Evolutionary conservation across 1,140 invertebrate genomes (phyloP), one percentile per base, ranked within the genome.

Genomic region (Anadara kagoshimensis): DNA sequence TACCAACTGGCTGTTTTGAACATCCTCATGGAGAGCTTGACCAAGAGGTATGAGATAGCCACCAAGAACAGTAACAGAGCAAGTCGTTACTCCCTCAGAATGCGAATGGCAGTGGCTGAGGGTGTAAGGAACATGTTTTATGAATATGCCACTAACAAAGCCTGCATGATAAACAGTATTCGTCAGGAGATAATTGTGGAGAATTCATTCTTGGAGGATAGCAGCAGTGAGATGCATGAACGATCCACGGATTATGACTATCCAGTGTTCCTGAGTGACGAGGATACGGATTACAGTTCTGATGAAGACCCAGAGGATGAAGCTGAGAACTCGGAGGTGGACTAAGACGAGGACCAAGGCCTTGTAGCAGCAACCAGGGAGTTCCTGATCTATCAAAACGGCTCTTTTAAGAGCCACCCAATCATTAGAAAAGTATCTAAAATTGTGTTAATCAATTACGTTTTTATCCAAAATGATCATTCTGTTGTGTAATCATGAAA

Each of bases 71-170:
- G 75, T 7, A 58, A 72, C 7, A 22, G 63, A n/a, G 57, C 75
- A 0, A 73, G 76, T 45, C 63, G 77, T 7, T 79, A 79, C 53
- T 75, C 64, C 26, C 43, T 79, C 3, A 41, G 74, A 14, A 65
- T 79, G 69, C 53, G 66, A 18, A 79, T 79, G 64, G 73, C 77
- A 0, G 59, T 75, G 1, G 54, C 67, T 14, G 77, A 79, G 51
- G 77, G 77, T 36, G 71, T 79, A 0, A 44, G 77, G 26, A 79
- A 79, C 41, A 76, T 79, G 69, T 76, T 65, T 49, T 76, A 70
- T 29, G 74, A 76, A 58, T 79, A 67, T 53, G 77, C 77, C 12
- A 64, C 73, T 14, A 47, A 51, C 41, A 79, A 76, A 61, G 76
- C 71, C 1, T 69, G 58, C 10, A 36, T 56, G n/a, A 70, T 78